These are phyloP conservation scores for Hyppa rectilinea DNA, from an alignment of 2,888 invertebrate genomes.

Conservation along the genomic window DNA sequence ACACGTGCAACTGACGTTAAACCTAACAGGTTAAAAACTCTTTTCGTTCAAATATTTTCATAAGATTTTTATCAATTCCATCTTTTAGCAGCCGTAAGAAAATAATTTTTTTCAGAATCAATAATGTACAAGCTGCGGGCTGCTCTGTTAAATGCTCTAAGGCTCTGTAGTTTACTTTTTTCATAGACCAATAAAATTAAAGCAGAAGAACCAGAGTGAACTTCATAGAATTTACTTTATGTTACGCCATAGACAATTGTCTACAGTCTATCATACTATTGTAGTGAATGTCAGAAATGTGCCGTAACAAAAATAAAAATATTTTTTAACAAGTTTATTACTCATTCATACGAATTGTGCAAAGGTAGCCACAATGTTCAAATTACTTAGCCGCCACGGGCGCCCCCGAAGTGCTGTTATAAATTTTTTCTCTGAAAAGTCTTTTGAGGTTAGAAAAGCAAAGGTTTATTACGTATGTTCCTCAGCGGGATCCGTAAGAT, in stretches of 20 bases:
- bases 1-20: constrained; percentile 38
- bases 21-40: not conserved
- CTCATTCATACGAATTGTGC: constrained; percentile 13
- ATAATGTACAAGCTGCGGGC: too few relatives aligned
- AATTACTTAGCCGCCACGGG: constrained; percentile 83
- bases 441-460: constrained; percentile 88
- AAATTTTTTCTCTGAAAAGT: constrained; percentile 83
- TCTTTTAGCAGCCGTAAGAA: too few relatives aligned
- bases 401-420: constrained; percentile 81
- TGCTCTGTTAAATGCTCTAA: too few relatives aligned
- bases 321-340: constrained; percentile 40
- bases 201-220: not conserved
- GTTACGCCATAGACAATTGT: not conserved
- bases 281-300: constrained; percentile 73
- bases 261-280: too few relatives aligned
- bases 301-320: constrained; percentile 70
- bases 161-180: too few relatives aligned
- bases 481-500: constrained; percentile 81
- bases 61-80: not conserved
- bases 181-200: not conserved
- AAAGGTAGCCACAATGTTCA: constrained; percentile 80
- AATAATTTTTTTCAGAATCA: too few relatives aligned
- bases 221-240: not conserved
- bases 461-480: constrained; percentile 86
- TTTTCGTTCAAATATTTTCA: not conserved